phyloP scores from a whole-genome alignment of 2,797 vertebrate genomes.

The Varecia variegata region DNA sequence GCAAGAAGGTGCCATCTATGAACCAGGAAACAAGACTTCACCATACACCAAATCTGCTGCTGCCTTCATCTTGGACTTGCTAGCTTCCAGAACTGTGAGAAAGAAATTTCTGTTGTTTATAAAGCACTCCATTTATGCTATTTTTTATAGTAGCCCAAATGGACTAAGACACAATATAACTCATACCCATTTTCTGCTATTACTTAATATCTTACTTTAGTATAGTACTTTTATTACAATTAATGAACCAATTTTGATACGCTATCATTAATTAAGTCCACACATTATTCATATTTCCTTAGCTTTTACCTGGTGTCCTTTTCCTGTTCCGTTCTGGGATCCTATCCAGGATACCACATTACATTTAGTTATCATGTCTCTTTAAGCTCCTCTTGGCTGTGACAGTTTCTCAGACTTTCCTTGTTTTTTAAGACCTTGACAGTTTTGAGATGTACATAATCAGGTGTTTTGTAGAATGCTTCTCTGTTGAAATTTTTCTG shows the following conservation, averaged over 20 bases:
- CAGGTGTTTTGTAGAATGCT: not conserved
- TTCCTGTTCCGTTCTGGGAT: not conserved
- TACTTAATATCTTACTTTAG: not conserved
- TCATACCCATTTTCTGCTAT: not conserved
- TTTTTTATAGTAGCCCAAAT: not conserved
- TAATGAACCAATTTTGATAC: not conserved
- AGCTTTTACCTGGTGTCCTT: not conserved
- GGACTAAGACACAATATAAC: not conserved
- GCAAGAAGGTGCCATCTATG: not conserved
- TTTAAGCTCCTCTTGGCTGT: not conserved
- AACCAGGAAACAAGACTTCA: not conserved
- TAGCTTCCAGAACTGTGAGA: not conserved
- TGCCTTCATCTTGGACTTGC: not conserved
- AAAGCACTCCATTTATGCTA: not conserved
- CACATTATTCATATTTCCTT: not conserved
- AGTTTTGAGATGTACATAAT: not conserved
- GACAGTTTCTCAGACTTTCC: not conserved
- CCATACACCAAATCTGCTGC: not conserved
- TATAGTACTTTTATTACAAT: not conserved
- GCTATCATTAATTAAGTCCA: not conserved
- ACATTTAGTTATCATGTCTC: not conserved
- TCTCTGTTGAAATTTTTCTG: not conserved
- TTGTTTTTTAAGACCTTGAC: not conserved
- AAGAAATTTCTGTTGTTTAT: not conserved
- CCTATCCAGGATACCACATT: not conserved